Percentiles rank a stretch among this genome's conserved stretches.
Conservation (phyloP, 2,888 invertebrate genomes). For the Netelia melanura region DNA sequence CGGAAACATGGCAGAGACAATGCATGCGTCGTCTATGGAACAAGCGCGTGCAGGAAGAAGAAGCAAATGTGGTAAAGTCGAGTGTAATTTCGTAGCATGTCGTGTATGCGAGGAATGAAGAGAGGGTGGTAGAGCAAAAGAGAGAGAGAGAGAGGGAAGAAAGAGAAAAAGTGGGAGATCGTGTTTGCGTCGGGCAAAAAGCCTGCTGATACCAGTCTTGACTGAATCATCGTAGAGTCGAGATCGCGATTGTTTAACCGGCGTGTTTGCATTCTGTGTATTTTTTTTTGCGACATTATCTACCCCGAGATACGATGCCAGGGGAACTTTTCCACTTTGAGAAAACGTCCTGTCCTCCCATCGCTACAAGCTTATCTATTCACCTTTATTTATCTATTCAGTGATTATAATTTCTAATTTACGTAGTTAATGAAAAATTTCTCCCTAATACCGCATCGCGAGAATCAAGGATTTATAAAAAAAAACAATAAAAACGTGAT, state of each 20-base stretch:
- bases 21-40: neutral
- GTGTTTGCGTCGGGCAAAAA: conserved; percentile 52
- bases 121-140: neutral
- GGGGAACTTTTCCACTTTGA: neutral
- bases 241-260: neutral
- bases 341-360: neutral
- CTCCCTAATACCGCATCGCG: no score
- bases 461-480: no score
- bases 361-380: neutral
- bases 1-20: neutral
- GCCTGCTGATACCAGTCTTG: conserved; percentile 60
- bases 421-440: no score
- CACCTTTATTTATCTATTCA: neutral
- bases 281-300: neutral
- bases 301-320: neutral
- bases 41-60: neutral
- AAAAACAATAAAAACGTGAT: no score
- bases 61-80: neutral
- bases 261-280: neutral
- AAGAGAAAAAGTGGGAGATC: conserved; percentile 25
- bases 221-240: conserved; percentile 46
- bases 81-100: neutral
- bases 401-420: neutral
- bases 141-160: conserved; percentile 3
- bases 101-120: conserved; percentile 5